Conservation (phyloP, 2,888 invertebrate species). For the Cephus pygmeus region DNA sequence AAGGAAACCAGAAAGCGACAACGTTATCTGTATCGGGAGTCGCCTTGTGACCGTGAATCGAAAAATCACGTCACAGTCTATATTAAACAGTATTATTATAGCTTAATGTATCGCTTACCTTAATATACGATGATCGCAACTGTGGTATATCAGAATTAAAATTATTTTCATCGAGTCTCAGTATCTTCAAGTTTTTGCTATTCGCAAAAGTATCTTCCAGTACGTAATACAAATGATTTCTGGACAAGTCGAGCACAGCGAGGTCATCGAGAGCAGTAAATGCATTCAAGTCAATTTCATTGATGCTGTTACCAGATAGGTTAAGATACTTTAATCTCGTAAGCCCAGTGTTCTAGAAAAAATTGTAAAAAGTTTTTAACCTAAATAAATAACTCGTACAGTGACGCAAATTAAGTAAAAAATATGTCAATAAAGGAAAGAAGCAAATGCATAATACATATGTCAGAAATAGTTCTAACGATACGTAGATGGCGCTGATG, state of each 20-base stretch:
- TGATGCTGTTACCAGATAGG: constrained; percentile 65
- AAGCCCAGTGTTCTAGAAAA: constrained; percentile 52
- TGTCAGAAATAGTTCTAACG: neutral
- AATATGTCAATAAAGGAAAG: neutral
- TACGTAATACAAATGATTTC: constrained; percentile 64
- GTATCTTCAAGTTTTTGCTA: constrained; percentile 49
- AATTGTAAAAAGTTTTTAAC: neutral
- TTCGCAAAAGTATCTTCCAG: constrained; percentile 62
- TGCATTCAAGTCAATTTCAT: constrained; percentile 62
- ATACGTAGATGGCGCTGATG: constrained; percentile 1
- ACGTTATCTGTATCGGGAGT: too few relatives aligned
- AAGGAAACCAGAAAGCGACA: too few relatives aligned
- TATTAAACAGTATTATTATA: neutral
- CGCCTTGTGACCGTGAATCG: too few relatives aligned
- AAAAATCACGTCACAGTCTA: neutral
- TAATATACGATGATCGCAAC: constrained; percentile 45
- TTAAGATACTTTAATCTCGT: constrained; percentile 60
- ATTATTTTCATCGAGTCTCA: constrained; percentile 58
- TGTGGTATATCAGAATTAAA: constrained; percentile 53
- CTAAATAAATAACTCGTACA: neutral
- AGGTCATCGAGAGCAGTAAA: constrained; percentile 66
- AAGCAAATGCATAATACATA: neutral
- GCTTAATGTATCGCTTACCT: constrained; percentile 37
- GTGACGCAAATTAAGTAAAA: constrained; percentile 16
- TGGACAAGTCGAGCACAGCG: constrained; percentile 65